Evolutionary conservation across 1,140 invertebrate species (phyloP), one percentile per base, ranked within the genome.

Genomic region (Diabrotica virgifera): DNA sequence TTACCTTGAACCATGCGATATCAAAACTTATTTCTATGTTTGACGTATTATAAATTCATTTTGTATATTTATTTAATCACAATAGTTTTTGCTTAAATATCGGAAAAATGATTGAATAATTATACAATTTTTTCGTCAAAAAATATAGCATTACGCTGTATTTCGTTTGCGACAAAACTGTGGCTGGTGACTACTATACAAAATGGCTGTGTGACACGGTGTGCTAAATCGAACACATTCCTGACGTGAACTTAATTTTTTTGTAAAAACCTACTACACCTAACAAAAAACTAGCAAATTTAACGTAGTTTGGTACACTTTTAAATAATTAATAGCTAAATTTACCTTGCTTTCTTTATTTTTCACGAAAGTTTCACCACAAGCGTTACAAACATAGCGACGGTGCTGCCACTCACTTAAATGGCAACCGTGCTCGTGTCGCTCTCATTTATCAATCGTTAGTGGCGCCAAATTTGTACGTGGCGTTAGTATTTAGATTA

Each of bases 311-410:
- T 58, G 40, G 9, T 51, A 14, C 50, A 50, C 8, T 13, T 8
- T 14, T 59, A 59, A 37, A 14, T 53, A 37, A 53, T 62, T 35
- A 12, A 53, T 51, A 14, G 10, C 36, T 35, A 51, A 36, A 46
- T 53, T 69, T 65, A 65, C 63, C 57, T 66, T 24, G 37, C 59
- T 53, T 58, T 62, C 55, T 53, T 51, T 52, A 52, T 59, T 61
- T 59, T 65, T 62, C 57, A 65, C 54, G 40, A 65, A 36, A 65
- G 60, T 52, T 62, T 71, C 67, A 70, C 70, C 52, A 70, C 65
- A 63, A 72, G 68, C 68, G 66, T 71, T 70, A 70, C 65, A 65
- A 68, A 59, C 72, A 73, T 73, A 63, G 62, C 70, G 70, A 73
- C 54, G 63, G 68, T 73, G 70, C 72, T 73, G 72, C 70, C 60